A percentile compares a stretch with the other conserved stretches of the same genome.
Conservation (phyloP, 30 jellyfish, hydroid and myxozoan species). For the Phacellophora camtschatica region DNA sequence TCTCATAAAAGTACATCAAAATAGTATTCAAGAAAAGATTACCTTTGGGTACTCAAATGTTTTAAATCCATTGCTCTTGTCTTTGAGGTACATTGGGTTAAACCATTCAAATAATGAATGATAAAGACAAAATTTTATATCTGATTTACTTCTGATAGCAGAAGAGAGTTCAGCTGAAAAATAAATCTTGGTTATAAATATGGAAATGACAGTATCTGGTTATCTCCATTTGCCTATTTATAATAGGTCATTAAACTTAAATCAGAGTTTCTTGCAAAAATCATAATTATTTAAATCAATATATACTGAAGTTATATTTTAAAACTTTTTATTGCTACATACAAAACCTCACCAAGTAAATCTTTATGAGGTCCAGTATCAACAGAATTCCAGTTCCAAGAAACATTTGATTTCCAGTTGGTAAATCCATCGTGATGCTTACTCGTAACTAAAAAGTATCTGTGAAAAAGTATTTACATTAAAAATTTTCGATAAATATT, state of each 20-base stretch:
- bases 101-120: slow-evolving; percentile 86
- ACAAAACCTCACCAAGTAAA: slow-evolving; percentile 50
- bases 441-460: slow-evolving; percentile 78
- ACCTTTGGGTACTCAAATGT: slow-evolving; percentile 64
- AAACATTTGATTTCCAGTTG: slow-evolving; percentile 80
- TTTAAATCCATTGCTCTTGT: slow-evolving; percentile 56
- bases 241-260: too few species aligned
- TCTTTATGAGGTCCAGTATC: slow-evolving; percentile 92
- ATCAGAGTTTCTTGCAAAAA: too few species aligned
- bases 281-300: too few species aligned
- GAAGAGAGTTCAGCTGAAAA: slow-evolving; percentile 62
- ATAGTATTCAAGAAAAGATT: background rate
- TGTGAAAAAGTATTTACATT: too few species aligned
- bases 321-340: too few species aligned
- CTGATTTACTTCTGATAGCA: slow-evolving; percentile 64
- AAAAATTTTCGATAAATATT: too few species aligned
- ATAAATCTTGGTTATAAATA: background rate
- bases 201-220: too few species aligned
- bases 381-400: slow-evolving; percentile 96
- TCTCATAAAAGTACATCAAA: background rate
- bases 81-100: slow-evolving; percentile 64
- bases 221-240: too few species aligned
- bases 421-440: slow-evolving; percentile 94
- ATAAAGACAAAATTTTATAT: slow-evolving; percentile 68
- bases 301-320: too few species aligned